Evolutionary conservation across 2,797 vertebrate genomes (phyloP).

Genomic region (Nyctalus aviator): DNA sequence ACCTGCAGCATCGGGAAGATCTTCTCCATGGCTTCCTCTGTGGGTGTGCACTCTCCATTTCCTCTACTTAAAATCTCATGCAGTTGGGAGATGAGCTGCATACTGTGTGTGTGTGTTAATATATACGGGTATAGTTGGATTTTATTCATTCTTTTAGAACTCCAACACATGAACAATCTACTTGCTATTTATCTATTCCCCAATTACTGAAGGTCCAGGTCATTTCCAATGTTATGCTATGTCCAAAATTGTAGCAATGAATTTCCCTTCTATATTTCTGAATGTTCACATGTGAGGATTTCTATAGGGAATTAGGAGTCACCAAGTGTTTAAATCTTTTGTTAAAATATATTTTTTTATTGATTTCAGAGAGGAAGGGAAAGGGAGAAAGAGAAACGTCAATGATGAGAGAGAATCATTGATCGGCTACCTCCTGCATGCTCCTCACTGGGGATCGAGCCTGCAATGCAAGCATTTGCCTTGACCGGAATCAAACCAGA

Average conservation of each 20-base stretch:
- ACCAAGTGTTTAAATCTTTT: neutral
- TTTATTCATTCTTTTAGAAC: neutral
- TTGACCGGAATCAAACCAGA: too few species aligned
- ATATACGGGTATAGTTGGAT: neutral
- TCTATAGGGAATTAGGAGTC: neutral
- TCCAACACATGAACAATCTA: neutral
- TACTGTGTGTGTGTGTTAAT: neutral
- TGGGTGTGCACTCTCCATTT: neutral
- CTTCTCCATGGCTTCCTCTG: neutral
- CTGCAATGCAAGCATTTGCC: too few species aligned
- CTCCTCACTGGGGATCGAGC: too few species aligned
- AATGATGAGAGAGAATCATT: too few species aligned
- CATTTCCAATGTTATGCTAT: conserved; percentile 18
- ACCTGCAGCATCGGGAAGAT: neutral
- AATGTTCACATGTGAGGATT: neutral
- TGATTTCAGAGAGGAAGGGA: too few species aligned
- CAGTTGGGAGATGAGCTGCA: neutral
- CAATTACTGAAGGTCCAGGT: neutral
- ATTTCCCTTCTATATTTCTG: neutral
- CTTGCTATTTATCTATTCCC: neutral
- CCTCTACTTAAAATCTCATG: neutral
- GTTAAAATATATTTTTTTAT: too few species aligned
- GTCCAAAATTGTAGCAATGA: neutral
- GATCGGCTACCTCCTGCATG: too few species aligned
- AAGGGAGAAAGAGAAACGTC: too few species aligned